These are phyloP conservation scores for Ictalurus punctatus DNA, from an alignment of 2,113 vertebrate genomes.

Conservation along the genomic window DNA sequence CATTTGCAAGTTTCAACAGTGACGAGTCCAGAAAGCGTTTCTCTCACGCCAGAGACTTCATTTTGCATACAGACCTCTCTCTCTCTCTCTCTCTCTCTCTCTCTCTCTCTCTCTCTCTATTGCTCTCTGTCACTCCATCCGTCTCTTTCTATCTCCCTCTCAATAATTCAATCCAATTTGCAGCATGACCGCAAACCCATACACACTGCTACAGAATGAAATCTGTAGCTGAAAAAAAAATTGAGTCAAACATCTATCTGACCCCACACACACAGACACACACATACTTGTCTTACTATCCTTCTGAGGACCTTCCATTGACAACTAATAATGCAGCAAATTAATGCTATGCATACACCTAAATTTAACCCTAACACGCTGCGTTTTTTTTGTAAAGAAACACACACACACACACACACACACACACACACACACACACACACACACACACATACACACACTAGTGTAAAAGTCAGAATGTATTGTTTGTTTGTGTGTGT, in stretches of 20 bases:
- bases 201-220: conserved; percentile 44
- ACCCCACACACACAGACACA: conserved; percentile 15
- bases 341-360: background rate
- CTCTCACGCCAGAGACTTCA: conserved; percentile 42
- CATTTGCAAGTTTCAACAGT: conserved; percentile 57
- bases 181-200: conserved; percentile 45
- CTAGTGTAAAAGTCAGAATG: background rate
- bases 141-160: conserved; percentile 34
- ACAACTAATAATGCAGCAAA: background rate
- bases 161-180: conserved; percentile 54
- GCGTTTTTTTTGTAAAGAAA: background rate
- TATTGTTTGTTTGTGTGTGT: background rate
- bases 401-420: background rate
- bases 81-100: conserved; percentile 6
- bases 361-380: background rate
- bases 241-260: conserved; percentile 6
- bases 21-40: conserved; percentile 48
- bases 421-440: background rate
- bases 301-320: background rate
- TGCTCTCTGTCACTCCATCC: conserved; percentile 25
- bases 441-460: background rate
- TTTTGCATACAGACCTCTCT: conserved; percentile 25
- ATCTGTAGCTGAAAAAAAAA: background rate
- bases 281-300: conserved; percentile 34
- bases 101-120: conserved; percentile 12